A percentile compares a stretch with the other conserved stretches of the same genome.
These are phyloP conservation scores for Acanthoscelides obtectus DNA, from an alignment of 2,888 invertebrate genomes.

Conservation along the genomic window DNA sequence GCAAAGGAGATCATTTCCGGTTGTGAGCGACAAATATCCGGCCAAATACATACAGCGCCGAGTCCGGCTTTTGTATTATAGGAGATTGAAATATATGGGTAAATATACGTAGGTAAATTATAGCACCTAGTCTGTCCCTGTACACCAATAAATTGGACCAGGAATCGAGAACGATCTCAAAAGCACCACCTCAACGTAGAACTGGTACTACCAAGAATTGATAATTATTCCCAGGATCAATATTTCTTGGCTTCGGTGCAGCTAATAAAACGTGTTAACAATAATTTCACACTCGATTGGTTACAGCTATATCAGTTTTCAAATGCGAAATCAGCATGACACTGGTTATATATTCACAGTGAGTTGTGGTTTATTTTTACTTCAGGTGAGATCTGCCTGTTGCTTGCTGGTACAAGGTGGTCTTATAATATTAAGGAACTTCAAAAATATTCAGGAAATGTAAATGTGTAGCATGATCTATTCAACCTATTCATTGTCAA, in stretches of 20 bases:
- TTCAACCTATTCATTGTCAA: too few relatives aligned
- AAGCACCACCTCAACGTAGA: neutral
- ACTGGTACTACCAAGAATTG: neutral
- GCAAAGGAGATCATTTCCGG: too few relatives aligned
- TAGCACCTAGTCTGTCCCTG: neutral
- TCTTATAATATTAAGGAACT: too few relatives aligned
- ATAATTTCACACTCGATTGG: slow-evolving; percentile 39
- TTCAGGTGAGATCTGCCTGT: neutral
- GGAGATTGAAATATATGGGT: too few relatives aligned
- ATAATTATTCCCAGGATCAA: neutral
- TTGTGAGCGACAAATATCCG: too few relatives aligned
- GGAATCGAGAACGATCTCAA: neutral
- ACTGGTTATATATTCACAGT: neutral
- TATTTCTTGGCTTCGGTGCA: slow-evolving; percentile 2
- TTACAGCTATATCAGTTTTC: slow-evolving; percentile 30
- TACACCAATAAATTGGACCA: neutral
- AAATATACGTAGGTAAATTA: neutral
- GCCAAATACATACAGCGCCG: too few relatives aligned
- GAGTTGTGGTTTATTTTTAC: neutral
- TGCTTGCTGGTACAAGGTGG: neutral
- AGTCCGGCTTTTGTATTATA: too few relatives aligned
- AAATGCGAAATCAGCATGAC: slow-evolving; percentile 29
- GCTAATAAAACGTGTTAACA: slow-evolving; percentile 29
- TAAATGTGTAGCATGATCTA: too few relatives aligned
- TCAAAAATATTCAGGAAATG: too few relatives aligned